Evolutionary conservation across 37 sponge, comb jelly and placozoan genomes (phyloP), one percentile per base, ranked within the genome.

Genomic region (Lycopodina hypogea): DNA sequence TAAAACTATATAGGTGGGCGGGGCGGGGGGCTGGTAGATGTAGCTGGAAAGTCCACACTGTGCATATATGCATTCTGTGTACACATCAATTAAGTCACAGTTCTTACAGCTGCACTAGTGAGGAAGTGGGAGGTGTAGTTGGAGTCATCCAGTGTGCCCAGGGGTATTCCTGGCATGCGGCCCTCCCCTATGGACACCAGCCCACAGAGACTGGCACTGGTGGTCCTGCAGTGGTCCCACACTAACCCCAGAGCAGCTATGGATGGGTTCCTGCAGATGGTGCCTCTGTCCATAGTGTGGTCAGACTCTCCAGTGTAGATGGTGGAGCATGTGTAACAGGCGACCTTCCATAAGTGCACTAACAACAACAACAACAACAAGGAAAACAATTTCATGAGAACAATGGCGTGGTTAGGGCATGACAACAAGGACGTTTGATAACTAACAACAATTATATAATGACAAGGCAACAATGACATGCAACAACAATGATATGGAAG

Each of bases 331-430:
- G 86, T 78, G 64, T 78, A 78, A 29, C 86, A 65, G 52, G 86
- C 86, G 28, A 79, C 86, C 74, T 66, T 85, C 80, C 80, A 85
- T n/a, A 73, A 40, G 22, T 50, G 78, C 22, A 64, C 82, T 82
- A 74, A 2, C 18, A 66, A 26, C 19, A 35, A 35, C 36, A 55
- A 66, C 67, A 66, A 36, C 18, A 32, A 66, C 36, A 34, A 58
- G 23, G 23, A 58, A 24, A 26, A 21, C 59, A 58, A 58, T 14
- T 18, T 6, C 18, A 58, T 9, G 8, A 45, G 8, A 45, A 45
- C 48, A 45, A 45, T 45, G 48, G 9, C 8, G 9, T 45, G 48
- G 9, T 45, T 9, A 9, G 9, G 9, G 48, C 48, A 12, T 45
- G 48, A 45, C 48, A 4, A 12, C 48, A 45, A 4, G 9, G 8